A percentile compares a stretch with the other conserved stretches of the same genome.
phyloP scores from a whole-genome alignment of 2,888 invertebrate genomes.

The Sarcophaga carnaria region DNA sequence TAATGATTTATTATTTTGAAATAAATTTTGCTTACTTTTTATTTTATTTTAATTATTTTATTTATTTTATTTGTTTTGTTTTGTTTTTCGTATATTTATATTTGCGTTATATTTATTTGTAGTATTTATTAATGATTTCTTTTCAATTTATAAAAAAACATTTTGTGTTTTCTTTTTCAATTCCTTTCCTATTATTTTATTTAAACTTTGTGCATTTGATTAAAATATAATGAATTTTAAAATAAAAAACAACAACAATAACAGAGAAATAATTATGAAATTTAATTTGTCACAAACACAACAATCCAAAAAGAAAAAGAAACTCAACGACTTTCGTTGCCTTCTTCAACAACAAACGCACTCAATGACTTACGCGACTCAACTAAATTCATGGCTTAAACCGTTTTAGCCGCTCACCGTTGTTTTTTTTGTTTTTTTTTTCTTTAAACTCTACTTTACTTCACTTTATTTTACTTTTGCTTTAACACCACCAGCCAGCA shows the following conservation, averaged over 20 bases:
- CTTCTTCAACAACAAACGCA: constrained; percentile 72
- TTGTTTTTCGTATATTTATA: constrained; percentile 50
- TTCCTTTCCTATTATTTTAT: constrained; percentile 17
- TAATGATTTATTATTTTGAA: constrained; percentile 15
- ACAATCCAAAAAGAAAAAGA: constrained; percentile 17
- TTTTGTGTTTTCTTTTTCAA: constrained; percentile 71
- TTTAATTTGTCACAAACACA: constrained; percentile 44
- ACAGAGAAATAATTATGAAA: background rate
- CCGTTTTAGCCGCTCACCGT: constrained; percentile 65
- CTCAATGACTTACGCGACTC: constrained; percentile 82
- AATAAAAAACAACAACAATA: background rate
- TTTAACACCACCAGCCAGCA: background rate
- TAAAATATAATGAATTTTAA: constrained; percentile 43
- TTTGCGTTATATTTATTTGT: constrained; percentile 55
- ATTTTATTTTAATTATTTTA: constrained; percentile 52
- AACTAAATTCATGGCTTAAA: constrained; percentile 77
- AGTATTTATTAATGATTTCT: constrained; percentile 60
- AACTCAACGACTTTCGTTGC: constrained; percentile 15
- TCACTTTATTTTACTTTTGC: constrained; percentile 58
- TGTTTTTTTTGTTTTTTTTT: constrained; percentile 64
- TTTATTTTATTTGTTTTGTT: constrained; percentile 53
- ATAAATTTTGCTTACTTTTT: constrained; percentile 21
- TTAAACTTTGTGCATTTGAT: constrained; percentile 43
- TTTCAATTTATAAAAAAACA: constrained; percentile 54
- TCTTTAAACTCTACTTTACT: constrained; percentile 38